Base-by-base conservation (phyloP, 2,797 vertebrate genomes). In the Morus bassanus region DNA sequence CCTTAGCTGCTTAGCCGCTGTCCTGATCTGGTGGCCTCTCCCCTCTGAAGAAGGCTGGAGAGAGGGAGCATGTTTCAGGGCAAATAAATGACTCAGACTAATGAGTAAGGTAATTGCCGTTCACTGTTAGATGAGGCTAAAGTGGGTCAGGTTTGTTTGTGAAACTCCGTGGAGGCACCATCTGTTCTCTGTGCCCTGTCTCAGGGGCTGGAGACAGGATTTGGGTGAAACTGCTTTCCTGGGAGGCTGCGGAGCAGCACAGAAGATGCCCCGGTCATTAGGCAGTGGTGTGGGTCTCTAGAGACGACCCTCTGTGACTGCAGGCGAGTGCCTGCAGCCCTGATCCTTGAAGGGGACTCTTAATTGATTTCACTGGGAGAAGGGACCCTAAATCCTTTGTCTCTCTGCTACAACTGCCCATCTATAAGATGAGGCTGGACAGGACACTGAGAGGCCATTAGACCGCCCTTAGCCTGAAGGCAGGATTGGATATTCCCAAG, bases 61-160 rank as follows among this genome's bases (percentile, higher is more conserved):
- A 93, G 67, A 89, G 75, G 88, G 88, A 88, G 80, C 86, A 48
- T 2, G 14, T 95, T 96, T 72, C 94, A 91, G 85, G 93, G 90
- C 93, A 96, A 96, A 94, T 93, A 97, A 94, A 85, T 96, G 95
- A 95, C 91, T 96, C 92, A 96, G 70, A 13, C 91, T 95, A 96
- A 95, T 93, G 91, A 95, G 96, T 82, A 89, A 81, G 85, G 59
- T 97, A 91, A 95, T 96, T 97, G 85, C 94, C 3, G 7, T 64
- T 91, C 54, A 45, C 85, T 92, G 84, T 10, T 87, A 92, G 89
- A 80, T 14, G 80, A 91, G 93, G 89, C 88, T 94, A 85, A 95
- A 96, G 80, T 96, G 95, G 95, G 91, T 97, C 96, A 94, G 85
- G 89, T 95, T 96, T 93, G 96, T 96, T 94, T 95, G 95, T 93